Percentiles rank a stretch among this genome's conserved stretches.
Evolutionary conservation across 2,113 vertebrate genomes (phyloP).

Genomic region (Caranx melampygus): DNA sequence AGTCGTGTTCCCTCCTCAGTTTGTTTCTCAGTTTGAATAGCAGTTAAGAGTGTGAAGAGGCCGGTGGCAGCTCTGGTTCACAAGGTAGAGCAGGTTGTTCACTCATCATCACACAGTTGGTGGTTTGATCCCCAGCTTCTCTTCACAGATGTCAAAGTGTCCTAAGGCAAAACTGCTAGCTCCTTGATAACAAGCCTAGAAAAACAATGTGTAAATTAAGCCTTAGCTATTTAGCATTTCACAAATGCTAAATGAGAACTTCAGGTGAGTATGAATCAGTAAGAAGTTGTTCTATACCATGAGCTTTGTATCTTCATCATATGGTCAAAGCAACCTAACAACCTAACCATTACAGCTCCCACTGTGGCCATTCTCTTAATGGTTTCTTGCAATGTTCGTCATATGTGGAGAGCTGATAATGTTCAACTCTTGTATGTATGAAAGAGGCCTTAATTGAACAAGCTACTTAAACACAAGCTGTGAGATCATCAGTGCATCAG

Average conservation of each 20-base stretch:
- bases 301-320: slow-evolving; percentile 2
- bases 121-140: not conserved
- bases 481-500: not conserved
- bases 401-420: not conserved
- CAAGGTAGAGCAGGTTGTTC: too few relatives aligned
- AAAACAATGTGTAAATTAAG: too few relatives aligned
- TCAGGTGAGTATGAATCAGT: too few relatives aligned
- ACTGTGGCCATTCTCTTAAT: not conserved
- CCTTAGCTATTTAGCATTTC: too few relatives aligned
- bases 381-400: not conserved
- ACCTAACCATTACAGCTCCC: not conserved
- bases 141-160: not conserved
- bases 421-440: not conserved
- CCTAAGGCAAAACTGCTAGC: not conserved
- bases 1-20: too few relatives aligned
- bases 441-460: not conserved
- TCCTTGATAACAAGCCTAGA: too few relatives aligned
- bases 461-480: not conserved
- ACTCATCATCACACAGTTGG: too few relatives aligned
- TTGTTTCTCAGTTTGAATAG: too few relatives aligned
- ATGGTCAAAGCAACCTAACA: not conserved
- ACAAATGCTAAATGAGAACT: too few relatives aligned
- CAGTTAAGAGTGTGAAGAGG: too few relatives aligned
- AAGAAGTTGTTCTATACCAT: not conserved
- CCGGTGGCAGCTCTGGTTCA: too few relatives aligned